Percentiles rank a stretch among this genome's conserved stretches.
phyloP scores from a whole-genome alignment of 2,797 vertebrate genomes.

The Sus cebifrons region DNA sequence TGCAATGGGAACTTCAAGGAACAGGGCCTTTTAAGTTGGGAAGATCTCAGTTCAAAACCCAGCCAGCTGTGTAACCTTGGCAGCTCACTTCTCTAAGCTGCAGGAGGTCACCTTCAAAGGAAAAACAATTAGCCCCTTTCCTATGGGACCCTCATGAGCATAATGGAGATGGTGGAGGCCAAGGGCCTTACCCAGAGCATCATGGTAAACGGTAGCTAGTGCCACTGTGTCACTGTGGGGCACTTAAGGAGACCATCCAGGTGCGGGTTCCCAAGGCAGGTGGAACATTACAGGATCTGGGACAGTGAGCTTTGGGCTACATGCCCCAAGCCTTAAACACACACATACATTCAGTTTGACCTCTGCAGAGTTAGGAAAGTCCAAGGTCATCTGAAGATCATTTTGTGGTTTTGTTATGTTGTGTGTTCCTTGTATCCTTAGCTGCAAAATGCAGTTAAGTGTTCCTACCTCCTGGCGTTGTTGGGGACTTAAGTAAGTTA shows the following conservation, averaged over 20 bases:
- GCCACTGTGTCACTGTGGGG: background rate
- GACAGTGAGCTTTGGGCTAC: background rate
- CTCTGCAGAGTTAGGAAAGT: background rate
- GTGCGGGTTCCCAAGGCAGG: background rate
- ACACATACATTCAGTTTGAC: background rate
- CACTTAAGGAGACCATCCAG: background rate
- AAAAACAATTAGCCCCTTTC: background rate
- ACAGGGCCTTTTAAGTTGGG: background rate
- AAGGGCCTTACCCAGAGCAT: background rate
- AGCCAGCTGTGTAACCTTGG: background rate
- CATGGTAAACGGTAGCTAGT: background rate
- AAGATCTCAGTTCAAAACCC: background rate
- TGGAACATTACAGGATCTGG: background rate
- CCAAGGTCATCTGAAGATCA: background rate
- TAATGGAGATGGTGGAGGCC: background rate
- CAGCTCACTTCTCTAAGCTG: background rate
- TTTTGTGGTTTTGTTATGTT: conserved; percentile 8
- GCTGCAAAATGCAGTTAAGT: background rate
- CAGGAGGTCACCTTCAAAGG: background rate
- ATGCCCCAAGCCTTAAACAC: background rate
- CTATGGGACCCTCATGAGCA: background rate
- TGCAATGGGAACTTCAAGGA: too few species aligned
- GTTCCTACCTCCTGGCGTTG: background rate
- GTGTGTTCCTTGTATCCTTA: background rate
- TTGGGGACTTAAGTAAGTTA: conserved; percentile 1